Base-by-base conservation (phyloP, 2,797 vertebrate species). In the Peromyscus attwateri region DNA sequence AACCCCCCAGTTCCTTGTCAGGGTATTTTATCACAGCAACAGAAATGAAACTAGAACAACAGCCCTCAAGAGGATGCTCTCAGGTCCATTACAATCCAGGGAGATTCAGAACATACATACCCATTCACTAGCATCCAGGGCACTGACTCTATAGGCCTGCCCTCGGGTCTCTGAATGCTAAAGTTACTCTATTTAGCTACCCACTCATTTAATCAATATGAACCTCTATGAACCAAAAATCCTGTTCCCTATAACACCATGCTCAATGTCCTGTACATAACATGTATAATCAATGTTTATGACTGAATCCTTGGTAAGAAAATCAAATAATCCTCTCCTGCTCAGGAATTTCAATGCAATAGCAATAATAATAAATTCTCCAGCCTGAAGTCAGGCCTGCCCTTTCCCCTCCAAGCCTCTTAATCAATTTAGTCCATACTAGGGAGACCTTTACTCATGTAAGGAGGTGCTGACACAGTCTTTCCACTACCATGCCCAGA, bases 391-490 rank as follows among this genome's bases (percentile, higher is more conserved):
- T 83, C 19, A 89, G 66, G 96, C 19, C 9, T 31, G 43, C 1
- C 31, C 7, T 9, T 17, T 25, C 10, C 17, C 2, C 60, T 83
- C 46, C 82, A 94, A 75, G 57, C n/a, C 57, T 97, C 89, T 94
- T 89, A 93, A 6, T 94, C 55, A 92, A 90, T 40, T 82, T 14
- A 96, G 21, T 40, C 90, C 43, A 80, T n/a, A 95, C 21, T 14
- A 95, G 7, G 34, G 64, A 93, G 82, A 96, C 66, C 68, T 77
- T 90, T 49, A 90, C 84, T 55, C 71, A 85, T 34, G 16, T 83
- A 89, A 88, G 31, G 40, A 92, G 57, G 89, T 77, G 76, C n/a
- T 94, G 85, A 87, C 87, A 87, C 4, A 94, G 71, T 66, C 92
- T 27, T 89, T 82, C 83, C 17, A 92, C 76, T 34, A 83, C 40